Conservation (phyloP, 2,888 invertebrate species). For the Cryptosula pallasiana region DNA sequence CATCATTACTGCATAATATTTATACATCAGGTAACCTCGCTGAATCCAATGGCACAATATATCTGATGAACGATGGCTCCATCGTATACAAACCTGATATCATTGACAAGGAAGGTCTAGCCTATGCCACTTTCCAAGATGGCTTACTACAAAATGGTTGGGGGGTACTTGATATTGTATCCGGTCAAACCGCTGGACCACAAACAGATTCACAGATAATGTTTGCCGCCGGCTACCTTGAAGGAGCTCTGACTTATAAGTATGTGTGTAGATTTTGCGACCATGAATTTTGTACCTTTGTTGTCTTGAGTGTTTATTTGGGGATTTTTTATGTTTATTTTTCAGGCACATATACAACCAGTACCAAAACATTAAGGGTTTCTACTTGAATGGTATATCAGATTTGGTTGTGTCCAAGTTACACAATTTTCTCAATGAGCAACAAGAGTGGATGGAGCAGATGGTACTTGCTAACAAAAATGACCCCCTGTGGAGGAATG, state of each 20-base stretch:
- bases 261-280: too few species aligned
- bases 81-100: too few species aligned
- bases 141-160: slow-evolving; percentile 41
- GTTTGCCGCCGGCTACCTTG: slow-evolving; percentile 46
- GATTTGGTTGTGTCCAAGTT: slow-evolving; percentile 29
- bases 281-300: too few species aligned
- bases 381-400: slow-evolving; percentile 29
- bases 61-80: too few species aligned
- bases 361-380: slow-evolving; percentile 37
- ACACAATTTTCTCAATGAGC: slow-evolving; percentile 35
- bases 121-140: slow-evolving; percentile 41
- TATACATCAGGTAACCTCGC: too few species aligned
- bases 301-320: too few species aligned
- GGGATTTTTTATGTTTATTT: too few species aligned
- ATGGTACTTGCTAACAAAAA: slow-evolving; percentile 33
- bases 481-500: slow-evolving; percentile 43
- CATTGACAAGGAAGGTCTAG: slow-evolving; percentile 35
- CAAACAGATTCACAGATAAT: slow-evolving; percentile 35
- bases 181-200: slow-evolving; percentile 33
- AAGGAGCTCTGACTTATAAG: slow-evolving; percentile 43
- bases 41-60: too few species aligned
- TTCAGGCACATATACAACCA: slow-evolving; percentile 43
- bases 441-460: slow-evolving; percentile 38
- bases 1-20: too few species aligned
- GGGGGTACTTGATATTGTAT: slow-evolving; percentile 43